Percentiles rank a stretch among this genome's conserved stretches.
These are phyloP conservation scores for Morpho helenor DNA, from an alignment of 2,888 invertebrate genomes.

Conservation along the genomic window DNA sequence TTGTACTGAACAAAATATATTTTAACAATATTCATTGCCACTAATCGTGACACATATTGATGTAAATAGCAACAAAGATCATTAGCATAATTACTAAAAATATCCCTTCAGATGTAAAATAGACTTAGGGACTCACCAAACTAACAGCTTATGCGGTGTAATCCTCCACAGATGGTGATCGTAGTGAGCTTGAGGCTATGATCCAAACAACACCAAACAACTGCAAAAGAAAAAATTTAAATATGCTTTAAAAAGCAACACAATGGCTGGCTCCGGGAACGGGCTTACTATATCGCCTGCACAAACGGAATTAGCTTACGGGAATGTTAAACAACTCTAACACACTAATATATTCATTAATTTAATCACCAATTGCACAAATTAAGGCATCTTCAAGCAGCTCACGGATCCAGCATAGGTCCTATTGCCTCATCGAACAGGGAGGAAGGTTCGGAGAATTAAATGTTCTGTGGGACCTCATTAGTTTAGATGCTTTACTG, in stretches of 20 bases:
- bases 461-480: constrained; percentile 45
- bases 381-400: constrained; percentile 59
- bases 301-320: constrained; percentile 72
- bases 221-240: constrained; percentile 80
- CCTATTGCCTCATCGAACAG: constrained; percentile 57
- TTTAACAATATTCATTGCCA: constrained; percentile 1
- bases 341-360: constrained; percentile 47
- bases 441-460: constrained; percentile 63
- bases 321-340: constrained; percentile 66
- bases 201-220: constrained; percentile 80
- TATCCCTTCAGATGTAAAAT: constrained; percentile 24
- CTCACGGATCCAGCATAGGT: constrained; percentile 65
- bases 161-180: constrained; percentile 80
- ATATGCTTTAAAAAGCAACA: constrained; percentile 77
- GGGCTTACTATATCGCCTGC: constrained; percentile 74
- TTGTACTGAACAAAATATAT: constrained; percentile 4
- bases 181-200: constrained; percentile 80
- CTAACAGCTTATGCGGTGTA: constrained; percentile 75
- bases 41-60: neutral
- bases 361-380: constrained; percentile 55
- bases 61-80: too few relatives aligned
- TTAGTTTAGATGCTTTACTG: constrained; percentile 49
- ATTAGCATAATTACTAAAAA: constrained; percentile 13
- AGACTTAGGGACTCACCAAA: constrained; percentile 46
- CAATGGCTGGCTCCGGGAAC: constrained; percentile 62